Evolutionary conservation across 2,888 invertebrate genomes (phyloP).

Genomic region (Fragum sueziense): DNA sequence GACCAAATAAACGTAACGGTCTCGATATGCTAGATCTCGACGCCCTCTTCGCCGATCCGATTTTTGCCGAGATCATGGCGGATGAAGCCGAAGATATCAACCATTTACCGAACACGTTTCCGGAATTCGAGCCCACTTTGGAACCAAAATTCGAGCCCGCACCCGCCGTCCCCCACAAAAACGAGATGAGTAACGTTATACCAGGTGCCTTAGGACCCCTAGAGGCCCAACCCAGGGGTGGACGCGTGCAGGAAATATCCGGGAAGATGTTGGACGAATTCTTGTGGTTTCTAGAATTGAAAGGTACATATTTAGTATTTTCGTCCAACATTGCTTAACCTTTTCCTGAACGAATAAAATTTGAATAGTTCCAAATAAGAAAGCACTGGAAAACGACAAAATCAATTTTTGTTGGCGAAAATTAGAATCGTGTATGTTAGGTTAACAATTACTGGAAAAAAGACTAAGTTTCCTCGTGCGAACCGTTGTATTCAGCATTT

Average conservation of each 20-base stretch:
- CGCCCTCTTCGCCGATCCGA: constrained; percentile 12
- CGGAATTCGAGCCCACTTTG: constrained; percentile 9
- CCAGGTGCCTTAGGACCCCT: constrained; percentile 45
- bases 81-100: constrained; percentile 12
- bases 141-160: constrained; percentile 3
- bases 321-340: no score
- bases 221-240: constrained; percentile 11
- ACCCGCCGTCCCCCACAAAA: constrained; percentile 9
- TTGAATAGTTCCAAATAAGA: no score
- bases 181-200: constrained; percentile 48
- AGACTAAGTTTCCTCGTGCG: no score
- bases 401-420: no score
- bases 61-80: constrained; percentile 16
- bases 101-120: not conserved
- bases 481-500: not conserved
- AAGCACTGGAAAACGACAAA: no score
- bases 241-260: constrained; percentile 19
- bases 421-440: no score
- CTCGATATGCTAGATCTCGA: constrained; percentile 16
- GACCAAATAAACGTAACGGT: not conserved
- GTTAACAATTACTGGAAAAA: no score
- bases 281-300: constrained; percentile 35
- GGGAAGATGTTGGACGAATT: constrained; percentile 40
- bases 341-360: no score
- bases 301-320: constrained; percentile 24